Evolutionary conservation across 2,888 invertebrate genomes (phyloP).

Genomic region (Liodrosophila aerea): DNA sequence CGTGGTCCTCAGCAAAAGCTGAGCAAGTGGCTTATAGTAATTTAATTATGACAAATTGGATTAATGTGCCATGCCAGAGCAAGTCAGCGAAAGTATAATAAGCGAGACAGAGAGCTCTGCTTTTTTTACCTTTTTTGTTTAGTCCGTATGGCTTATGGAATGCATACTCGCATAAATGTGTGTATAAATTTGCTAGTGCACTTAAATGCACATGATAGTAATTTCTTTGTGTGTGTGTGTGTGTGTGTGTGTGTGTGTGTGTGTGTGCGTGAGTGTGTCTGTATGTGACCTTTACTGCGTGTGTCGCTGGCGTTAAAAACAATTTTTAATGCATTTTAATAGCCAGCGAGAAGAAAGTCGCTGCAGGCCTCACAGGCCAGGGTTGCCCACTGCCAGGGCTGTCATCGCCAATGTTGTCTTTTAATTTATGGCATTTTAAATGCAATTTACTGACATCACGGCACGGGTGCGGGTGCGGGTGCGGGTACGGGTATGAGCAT

Average conservation of each 20-base stretch:
- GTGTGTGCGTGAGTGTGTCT: constrained; percentile 11
- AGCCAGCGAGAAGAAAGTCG: constrained; percentile 25
- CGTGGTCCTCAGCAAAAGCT: constrained; percentile 27
- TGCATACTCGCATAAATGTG: constrained; percentile 5
- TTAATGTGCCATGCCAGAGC: constrained; percentile 42
- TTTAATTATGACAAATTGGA: constrained; percentile 72
- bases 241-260: constrained; percentile 3
- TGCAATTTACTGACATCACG: constrained; percentile 62
- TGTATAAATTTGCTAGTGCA: constrained; percentile 36
- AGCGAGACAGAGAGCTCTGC: neutral
- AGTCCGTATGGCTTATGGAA: constrained; percentile 17
- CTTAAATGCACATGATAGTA: constrained; percentile 47
- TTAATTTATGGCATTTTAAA: constrained; percentile 73
- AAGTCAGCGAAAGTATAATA: neutral
- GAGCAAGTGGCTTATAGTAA: constrained; percentile 67
- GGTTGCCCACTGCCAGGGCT: neutral
- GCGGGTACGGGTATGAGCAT: neutral
- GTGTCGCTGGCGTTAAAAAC: constrained; percentile 49
- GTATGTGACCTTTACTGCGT: constrained; percentile 42
- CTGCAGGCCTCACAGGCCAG: constrained; percentile 8
- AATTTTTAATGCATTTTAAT: constrained; percentile 68
- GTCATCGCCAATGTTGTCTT: constrained; percentile 40
- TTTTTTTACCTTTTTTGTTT: constrained; percentile 24
- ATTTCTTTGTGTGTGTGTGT: constrained; percentile 9
- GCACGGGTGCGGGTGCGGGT: neutral